Conservation (phyloP, 1,140 invertebrate genomes). For the Nixonia krombeini region DNA sequence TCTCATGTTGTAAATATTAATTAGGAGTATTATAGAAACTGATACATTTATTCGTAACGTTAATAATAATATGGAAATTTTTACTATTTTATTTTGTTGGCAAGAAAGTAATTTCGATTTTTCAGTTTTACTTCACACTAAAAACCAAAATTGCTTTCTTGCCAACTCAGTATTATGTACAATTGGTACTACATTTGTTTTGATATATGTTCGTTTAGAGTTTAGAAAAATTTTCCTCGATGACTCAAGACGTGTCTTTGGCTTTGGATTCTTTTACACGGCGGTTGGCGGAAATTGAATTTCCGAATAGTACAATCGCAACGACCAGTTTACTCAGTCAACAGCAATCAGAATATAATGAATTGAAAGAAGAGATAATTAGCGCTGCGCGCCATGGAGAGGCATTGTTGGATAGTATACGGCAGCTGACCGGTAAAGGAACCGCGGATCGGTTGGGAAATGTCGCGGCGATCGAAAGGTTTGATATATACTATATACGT, state of each 20-base stretch:
- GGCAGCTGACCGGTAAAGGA: constrained; percentile 70
- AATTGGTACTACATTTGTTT: too few species aligned
- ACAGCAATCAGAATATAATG: constrained; percentile 78
- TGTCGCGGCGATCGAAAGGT: constrained; percentile 93
- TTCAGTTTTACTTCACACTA: too few species aligned
- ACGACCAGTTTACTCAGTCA: constrained; percentile 79
- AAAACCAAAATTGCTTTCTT: too few species aligned
- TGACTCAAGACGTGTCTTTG: constrained; percentile 89
- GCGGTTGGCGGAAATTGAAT: constrained; percentile 84
- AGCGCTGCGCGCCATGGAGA: constrained; percentile 88
- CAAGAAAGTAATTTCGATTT: too few species aligned
- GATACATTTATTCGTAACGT: too few species aligned
- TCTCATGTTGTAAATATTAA: too few species aligned
- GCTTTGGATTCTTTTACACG: constrained; percentile 88
- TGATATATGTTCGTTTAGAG: constrained; percentile 80
- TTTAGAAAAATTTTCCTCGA: constrained; percentile 92
- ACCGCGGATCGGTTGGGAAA: constrained; percentile 84
- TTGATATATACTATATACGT: too few species aligned
- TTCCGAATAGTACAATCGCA: constrained; percentile 86
- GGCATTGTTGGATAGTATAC: constrained; percentile 81
- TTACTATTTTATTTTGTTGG: too few species aligned
- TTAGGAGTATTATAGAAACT: too few species aligned
- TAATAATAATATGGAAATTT: too few species aligned
- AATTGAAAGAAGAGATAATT: constrained; percentile 84
- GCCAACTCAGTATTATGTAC: too few species aligned